These are phyloP conservation scores for Orthosia gracilis DNA, from an alignment of 2,888 invertebrate genomes.

Conservation along the genomic window DNA sequence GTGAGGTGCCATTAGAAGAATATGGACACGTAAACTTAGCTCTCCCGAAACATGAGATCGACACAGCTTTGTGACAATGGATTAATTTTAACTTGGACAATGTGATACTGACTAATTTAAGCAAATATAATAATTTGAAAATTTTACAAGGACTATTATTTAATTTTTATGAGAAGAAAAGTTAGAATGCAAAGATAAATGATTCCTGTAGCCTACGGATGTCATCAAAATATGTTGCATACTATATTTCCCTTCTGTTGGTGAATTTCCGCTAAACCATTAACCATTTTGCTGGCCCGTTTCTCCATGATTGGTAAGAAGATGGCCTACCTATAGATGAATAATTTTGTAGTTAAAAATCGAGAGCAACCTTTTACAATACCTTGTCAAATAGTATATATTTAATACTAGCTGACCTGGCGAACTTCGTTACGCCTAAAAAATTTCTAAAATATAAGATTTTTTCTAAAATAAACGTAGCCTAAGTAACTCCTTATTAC, in stretches of 20 bases:
- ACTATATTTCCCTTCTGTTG: too few species aligned
- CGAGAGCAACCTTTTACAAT: not conserved
- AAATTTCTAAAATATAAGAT: too few species aligned
- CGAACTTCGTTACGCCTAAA: too few species aligned
- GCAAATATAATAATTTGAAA: slow-evolving; percentile 32
- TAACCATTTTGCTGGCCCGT: too few species aligned
- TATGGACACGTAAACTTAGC: slow-evolving; percentile 62
- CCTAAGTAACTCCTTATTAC: too few species aligned
- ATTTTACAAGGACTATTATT: slow-evolving; percentile 38
- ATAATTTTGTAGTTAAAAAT: too few species aligned
- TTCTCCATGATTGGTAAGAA: too few species aligned
- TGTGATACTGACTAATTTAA: slow-evolving; percentile 35
- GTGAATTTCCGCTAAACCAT: too few species aligned
- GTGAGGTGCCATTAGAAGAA: slow-evolving; percentile 78
- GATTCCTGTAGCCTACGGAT: not conserved
- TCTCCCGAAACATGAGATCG: slow-evolving; percentile 64
- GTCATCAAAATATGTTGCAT: too few species aligned
- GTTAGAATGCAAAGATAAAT: not conserved
- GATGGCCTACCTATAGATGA: too few species aligned
- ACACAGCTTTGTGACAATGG: slow-evolving; percentile 67
- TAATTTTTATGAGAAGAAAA: not conserved
- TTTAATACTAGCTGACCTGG: too few species aligned
- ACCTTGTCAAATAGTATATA: not conserved
- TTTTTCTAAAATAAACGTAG: too few species aligned
- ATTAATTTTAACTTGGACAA: slow-evolving; percentile 23